Evolutionary conservation across 2,797 vertebrate genomes (phyloP).

Genomic region (Myotis myotis): DNA sequence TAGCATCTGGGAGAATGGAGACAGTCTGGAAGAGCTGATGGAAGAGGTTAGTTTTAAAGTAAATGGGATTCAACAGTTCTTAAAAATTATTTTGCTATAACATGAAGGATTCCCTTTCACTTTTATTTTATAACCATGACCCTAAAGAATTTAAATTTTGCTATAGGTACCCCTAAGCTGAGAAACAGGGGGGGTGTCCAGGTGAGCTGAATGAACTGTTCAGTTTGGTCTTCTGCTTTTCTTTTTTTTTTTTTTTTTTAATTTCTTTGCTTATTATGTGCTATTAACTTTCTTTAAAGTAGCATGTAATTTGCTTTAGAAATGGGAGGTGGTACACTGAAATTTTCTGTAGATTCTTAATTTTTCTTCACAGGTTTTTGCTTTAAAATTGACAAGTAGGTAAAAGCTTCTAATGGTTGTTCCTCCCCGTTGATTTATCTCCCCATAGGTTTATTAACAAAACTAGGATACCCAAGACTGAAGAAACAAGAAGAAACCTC

Average conservation of each 20-base stretch:
- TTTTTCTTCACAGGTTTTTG: constrained; percentile 92
- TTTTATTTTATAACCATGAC: constrained; percentile 83
- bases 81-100: constrained; percentile 77
- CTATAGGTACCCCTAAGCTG: constrained; percentile 90
- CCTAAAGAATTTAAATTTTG: constrained; percentile 90
- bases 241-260: constrained; percentile 71
- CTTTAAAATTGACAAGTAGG: constrained; percentile 85
- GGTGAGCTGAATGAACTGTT: constrained; percentile 91
- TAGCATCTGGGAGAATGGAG: constrained; percentile 98
- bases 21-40: constrained; percentile 96
- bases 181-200: constrained; percentile 91
- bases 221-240: constrained; percentile 86
- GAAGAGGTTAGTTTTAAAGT: constrained; percentile 96
- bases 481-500: constrained; percentile 97
- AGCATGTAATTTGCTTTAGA: constrained; percentile 83
- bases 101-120: constrained; percentile 84
- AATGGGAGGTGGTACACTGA: constrained; percentile 86
- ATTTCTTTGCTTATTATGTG: constrained; percentile 81
- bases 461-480: constrained; percentile 97
- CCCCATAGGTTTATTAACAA: constrained; percentile 99
- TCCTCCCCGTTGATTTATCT: constrained; percentile 99
- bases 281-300: constrained; percentile 83
- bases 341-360: constrained; percentile 87
- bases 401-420: constrained; percentile 95
- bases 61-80: constrained; percentile 80